phyloP scores from a whole-genome alignment of 2,797 vertebrate species.

The Sitta carolinensis region DNA sequence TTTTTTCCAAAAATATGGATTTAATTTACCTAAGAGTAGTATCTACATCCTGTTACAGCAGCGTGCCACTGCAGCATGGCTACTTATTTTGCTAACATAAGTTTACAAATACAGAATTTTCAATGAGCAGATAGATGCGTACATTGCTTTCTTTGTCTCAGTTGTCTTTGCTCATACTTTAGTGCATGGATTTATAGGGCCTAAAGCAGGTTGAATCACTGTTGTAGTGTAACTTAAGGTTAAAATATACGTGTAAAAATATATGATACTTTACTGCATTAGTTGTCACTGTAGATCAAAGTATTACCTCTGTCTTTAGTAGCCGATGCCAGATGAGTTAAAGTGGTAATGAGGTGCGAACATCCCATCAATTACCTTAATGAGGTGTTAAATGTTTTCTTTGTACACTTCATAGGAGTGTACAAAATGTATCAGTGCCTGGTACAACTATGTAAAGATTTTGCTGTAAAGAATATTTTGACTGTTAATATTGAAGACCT shows the following conservation, averaged over 20 bases:
- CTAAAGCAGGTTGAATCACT: background rate
- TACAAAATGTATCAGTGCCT: background rate
- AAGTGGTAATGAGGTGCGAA: conserved; percentile 43
- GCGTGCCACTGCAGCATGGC: background rate
- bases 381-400: conserved; percentile 37
- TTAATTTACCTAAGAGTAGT: background rate
- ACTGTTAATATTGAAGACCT: background rate
- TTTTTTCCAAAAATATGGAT: background rate
- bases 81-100: background rate
- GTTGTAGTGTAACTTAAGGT: background rate
- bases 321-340: background rate
- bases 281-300: background rate
- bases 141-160: background rate
- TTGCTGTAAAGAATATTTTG: background rate
- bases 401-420: background rate
- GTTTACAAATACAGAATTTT: background rate
- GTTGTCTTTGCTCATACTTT: background rate
- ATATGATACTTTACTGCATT: background rate
- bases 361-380: conserved; percentile 29
- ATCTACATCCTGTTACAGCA: background rate
- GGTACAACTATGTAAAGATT: background rate
- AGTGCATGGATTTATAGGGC: background rate
- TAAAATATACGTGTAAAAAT: background rate
- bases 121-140: background rate
- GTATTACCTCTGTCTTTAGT: background rate